Percentiles rank a stretch among this genome's conserved stretches.
These are phyloP conservation scores for Trichechus manatus DNA, from an alignment of 2,113 vertebrate species.

Conservation along the genomic window DNA sequence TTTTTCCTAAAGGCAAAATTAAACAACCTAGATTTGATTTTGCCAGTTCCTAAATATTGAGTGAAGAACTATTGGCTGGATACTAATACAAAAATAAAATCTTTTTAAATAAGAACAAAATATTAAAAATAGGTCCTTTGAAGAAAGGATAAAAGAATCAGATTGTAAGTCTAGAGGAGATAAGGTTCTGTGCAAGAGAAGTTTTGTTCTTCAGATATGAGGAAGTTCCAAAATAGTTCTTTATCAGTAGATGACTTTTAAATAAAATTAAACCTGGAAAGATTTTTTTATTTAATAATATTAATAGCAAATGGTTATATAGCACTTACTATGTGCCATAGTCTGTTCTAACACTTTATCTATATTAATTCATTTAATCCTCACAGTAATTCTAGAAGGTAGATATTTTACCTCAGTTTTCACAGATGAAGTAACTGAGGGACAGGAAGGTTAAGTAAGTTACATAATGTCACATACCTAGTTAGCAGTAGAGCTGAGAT, in stretches of 20 bases:
- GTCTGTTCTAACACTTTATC: not conserved
- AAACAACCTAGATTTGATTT: slow-evolving; percentile 60
- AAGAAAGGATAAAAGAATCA: not conserved
- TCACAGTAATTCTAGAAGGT: not conserved
- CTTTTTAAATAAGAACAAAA: slow-evolving; percentile 29
- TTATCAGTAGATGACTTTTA: slow-evolving; percentile 60
- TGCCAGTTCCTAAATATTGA: slow-evolving; percentile 18
- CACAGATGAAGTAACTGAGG: slow-evolving; percentile 1
- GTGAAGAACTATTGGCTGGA: slow-evolving; percentile 18
- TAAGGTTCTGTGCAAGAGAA: slow-evolving; percentile 13
- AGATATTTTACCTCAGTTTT: slow-evolving; percentile 49
- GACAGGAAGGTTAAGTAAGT: slow-evolving; percentile 29
- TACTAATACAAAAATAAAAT: slow-evolving; percentile 11
- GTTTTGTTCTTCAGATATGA: slow-evolving; percentile 31
- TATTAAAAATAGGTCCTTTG: slow-evolving; percentile 37
- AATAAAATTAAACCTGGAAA: slow-evolving; percentile 49
- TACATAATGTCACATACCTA: not conserved
- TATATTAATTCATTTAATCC: slow-evolving; percentile 21
- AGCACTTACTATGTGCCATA: not conserved
- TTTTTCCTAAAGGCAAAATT: slow-evolving; percentile 47
- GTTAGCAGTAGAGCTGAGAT: not conserved
- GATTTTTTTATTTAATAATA: slow-evolving; percentile 43
- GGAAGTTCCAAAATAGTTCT: slow-evolving; percentile 1
- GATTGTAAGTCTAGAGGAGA: slow-evolving; percentile 50
- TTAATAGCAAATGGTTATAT: slow-evolving; percentile 3